Conservation (phyloP, 2,797 vertebrate genomes). For the Taeniopygia guttata region DNA sequence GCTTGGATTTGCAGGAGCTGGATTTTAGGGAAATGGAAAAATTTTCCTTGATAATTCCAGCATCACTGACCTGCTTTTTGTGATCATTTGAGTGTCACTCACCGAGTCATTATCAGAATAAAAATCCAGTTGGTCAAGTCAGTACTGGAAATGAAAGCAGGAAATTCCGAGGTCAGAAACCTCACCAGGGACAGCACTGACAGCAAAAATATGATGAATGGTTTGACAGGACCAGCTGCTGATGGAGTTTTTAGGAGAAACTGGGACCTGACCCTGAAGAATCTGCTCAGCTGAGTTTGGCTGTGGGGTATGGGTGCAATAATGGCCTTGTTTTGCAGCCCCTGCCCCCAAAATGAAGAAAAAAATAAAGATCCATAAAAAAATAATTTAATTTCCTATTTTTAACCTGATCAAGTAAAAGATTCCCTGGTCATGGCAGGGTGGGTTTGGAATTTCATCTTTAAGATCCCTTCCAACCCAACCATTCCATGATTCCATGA, state of each 20-base stretch:
- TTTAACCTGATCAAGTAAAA: not conserved
- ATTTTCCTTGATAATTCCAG: not conserved
- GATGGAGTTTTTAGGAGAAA: not conserved
- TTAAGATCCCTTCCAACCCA: not conserved
- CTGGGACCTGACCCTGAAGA: not conserved
- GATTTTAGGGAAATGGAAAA: not conserved
- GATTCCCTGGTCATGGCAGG: rapidly evolving
- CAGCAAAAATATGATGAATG: not conserved
- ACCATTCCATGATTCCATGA: too few relatives aligned
- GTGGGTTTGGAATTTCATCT: not conserved
- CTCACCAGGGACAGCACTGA: not conserved
- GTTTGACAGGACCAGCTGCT: not conserved
- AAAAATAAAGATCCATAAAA: rapidly evolving
- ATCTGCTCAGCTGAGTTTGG: not conserved
- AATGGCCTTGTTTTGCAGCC: not conserved
- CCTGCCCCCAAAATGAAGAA: not conserved
- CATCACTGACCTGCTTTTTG: rapidly evolving
- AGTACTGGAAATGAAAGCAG: not conserved
- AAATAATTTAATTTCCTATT: not conserved
- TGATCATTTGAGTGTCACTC: not conserved
- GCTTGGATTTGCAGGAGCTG: not conserved
- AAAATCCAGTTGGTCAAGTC: not conserved
- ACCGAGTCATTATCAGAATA: not conserved
- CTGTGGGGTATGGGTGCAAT: not conserved
- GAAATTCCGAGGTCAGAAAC: not conserved